A percentile compares a stretch with the other conserved stretches of the same genome.
These are phyloP conservation scores for Drosophila mojavensis DNA, from an alignment of 1,140 invertebrate species.

Conservation along the genomic window DNA sequence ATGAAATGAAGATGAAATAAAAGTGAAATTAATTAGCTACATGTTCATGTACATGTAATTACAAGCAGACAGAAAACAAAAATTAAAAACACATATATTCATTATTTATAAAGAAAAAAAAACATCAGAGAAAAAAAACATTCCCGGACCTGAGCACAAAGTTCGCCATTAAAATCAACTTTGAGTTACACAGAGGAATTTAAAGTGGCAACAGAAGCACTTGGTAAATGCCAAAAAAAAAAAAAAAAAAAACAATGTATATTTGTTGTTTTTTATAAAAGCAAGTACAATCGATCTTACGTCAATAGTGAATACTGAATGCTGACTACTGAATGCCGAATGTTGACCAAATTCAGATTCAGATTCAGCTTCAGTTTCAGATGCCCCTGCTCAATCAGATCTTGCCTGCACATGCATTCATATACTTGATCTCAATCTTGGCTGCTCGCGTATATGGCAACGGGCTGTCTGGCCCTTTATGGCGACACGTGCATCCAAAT, in stretches of 20 bases:
- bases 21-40: conserved; percentile 79
- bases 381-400: conserved; percentile 12
- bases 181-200: conserved; percentile 68
- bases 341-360: conserved; percentile 10
- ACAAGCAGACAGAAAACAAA: conserved; percentile 60
- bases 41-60: conserved; percentile 68
- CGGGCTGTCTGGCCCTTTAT: conserved; percentile 17
- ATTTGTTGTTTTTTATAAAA: conserved; percentile 17
- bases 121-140: neutral
- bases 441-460: conserved; percentile 10
- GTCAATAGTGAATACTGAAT: conserved; percentile 56
- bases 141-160: conserved; percentile 12
- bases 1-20: conserved; percentile 28
- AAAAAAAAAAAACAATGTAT: conserved; percentile 31
- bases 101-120: conserved; percentile 29
- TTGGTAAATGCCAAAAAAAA: conserved; percentile 34
- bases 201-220: conserved; percentile 65
- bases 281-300: conserved; percentile 65
- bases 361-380: neutral
- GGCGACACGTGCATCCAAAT: conserved; percentile 15
- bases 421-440: conserved; percentile 11
- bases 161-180: conserved; percentile 43
- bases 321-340: conserved; percentile 20
- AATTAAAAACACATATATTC: conserved; percentile 72
- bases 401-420: conserved; percentile 29